phyloP scores from a whole-genome alignment of 2,888 invertebrate genomes.

The Serripes groenlandicus region DNA sequence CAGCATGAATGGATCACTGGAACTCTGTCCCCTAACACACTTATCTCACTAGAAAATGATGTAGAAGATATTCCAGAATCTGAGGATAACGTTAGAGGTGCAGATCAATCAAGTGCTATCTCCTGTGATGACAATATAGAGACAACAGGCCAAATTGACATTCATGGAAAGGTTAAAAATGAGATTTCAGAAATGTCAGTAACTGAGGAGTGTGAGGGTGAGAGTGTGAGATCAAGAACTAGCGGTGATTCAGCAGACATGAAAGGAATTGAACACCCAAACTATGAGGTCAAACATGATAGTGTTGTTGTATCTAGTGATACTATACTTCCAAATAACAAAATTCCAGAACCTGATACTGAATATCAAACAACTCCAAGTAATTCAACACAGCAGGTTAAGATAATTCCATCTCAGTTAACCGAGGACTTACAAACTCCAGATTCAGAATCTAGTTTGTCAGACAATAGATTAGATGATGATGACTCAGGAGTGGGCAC shows the following conservation, averaged over 20 bases:
- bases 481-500: conserved; percentile 56
- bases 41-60: neutral
- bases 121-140: neutral
- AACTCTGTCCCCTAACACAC: neutral
- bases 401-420: neutral
- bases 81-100: neutral
- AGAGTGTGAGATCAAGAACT: neutral
- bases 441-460: conserved; percentile 52
- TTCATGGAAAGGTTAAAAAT: conserved; percentile 18
- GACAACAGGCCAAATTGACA: neutral
- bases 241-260: conserved; percentile 16
- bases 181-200: conserved; percentile 46
- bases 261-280: neutral
- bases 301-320: neutral
- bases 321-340: neutral
- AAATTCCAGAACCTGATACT: neutral
- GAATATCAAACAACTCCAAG: neutral
- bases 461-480: conserved; percentile 40
- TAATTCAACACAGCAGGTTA: neutral
- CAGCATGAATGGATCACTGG: conserved; percentile 94
- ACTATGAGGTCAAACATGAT: neutral
- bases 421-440: conserved; percentile 28
- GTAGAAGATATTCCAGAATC: neutral
- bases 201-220: conserved; percentile 36
- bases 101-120: neutral